Percentiles rank a stretch among this genome's conserved stretches.
Conservation (phyloP, 1,140 invertebrate species). For the Eulimnadia texana region DNA sequence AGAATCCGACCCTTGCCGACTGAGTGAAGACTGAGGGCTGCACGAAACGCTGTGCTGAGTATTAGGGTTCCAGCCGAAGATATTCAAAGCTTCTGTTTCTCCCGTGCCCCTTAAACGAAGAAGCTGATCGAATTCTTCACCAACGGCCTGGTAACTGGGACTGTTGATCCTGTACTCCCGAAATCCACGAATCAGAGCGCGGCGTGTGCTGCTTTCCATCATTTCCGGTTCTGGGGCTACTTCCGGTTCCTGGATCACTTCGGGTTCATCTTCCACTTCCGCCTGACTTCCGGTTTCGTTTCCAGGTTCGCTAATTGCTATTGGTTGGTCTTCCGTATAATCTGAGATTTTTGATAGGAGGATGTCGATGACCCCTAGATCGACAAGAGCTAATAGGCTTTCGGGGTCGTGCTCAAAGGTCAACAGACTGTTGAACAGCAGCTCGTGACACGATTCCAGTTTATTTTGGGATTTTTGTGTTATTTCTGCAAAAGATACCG, state of each 20-base stretch:
- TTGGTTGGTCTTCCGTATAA: background rate
- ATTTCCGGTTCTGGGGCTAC: background rate
- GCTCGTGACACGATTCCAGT: background rate
- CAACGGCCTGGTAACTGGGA: constrained; percentile 7
- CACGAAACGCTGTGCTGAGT: background rate
- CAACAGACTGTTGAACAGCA: constrained; percentile 2
- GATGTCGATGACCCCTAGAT: background rate
- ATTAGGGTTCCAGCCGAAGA: constrained; percentile 11
- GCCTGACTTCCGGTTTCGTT: too few relatives aligned
- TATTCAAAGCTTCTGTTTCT: constrained; percentile 4
- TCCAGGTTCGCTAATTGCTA: too few relatives aligned
- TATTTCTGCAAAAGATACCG: too few relatives aligned
- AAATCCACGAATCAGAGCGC: background rate
- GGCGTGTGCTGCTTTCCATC: too few relatives aligned
- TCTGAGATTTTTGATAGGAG: background rate
- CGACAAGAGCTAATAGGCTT: background rate
- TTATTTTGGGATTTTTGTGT: background rate
- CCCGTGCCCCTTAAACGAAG: background rate
- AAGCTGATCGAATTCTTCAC: constrained; percentile 2
- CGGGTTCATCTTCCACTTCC: too few relatives aligned
- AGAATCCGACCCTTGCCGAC: background rate
- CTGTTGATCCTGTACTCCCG: background rate
- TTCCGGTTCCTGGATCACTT: too few relatives aligned
- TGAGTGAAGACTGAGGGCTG: constrained; percentile 1
- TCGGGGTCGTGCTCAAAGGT: constrained; percentile 1